Base-by-base conservation (phyloP, 37 sponge, comb jelly and placozoan genomes). In the Hexactinellida sp. region DNA sequence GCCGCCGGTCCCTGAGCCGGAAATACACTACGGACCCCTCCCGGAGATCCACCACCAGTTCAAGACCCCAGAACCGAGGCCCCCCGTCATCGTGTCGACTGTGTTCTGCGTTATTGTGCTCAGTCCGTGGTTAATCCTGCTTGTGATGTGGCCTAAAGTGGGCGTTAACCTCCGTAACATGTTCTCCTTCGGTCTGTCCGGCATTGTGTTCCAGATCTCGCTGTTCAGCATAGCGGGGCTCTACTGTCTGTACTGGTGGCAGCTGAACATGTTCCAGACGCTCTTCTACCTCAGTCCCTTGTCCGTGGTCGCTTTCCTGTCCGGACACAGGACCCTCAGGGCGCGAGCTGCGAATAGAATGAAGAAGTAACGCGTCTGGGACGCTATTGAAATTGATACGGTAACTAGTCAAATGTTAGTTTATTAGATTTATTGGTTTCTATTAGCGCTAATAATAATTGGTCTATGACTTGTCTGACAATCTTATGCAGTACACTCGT, bases 201-300 rank as follows among this genome's bases (percentile, higher is more conserved):
- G 76, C 3, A 63, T 63, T 3, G 76, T 63, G 34, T 63, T 63
- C 30, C 76, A 63, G 34, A 63, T 63, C 76, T 63, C 76, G 34
- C 34, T 63, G 3, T 10, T 63, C 13, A n/a, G 76, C 76, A 63
- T 63, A 10, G 76, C 76, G 1, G 25, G 21, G 25, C 30, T 63
- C 28, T 63, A 63, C 30, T 63, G 28, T 23, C 13, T 63, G 34
- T 63, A 63, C 76, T 63, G 76, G 76, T 63, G 21, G 28, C 25
- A n/a, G 76, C 76, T 63, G 34, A 63, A 63, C 76, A 63, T 63
- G 76, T 63, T 63, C 13, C 76, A 63, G 76, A 63, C 76, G 25
- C 76, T 63, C 32, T 63, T 63, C 76, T 63, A 63, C 34, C 76
- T 63, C 30, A 63, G 76, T 23, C 19, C 19, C 25, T 23, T 63